A percentile compares a stretch with the other conserved stretches of the same genome.
Conservation (phyloP, 2,113 vertebrate species). For the Butastur rufipennis region DNA sequence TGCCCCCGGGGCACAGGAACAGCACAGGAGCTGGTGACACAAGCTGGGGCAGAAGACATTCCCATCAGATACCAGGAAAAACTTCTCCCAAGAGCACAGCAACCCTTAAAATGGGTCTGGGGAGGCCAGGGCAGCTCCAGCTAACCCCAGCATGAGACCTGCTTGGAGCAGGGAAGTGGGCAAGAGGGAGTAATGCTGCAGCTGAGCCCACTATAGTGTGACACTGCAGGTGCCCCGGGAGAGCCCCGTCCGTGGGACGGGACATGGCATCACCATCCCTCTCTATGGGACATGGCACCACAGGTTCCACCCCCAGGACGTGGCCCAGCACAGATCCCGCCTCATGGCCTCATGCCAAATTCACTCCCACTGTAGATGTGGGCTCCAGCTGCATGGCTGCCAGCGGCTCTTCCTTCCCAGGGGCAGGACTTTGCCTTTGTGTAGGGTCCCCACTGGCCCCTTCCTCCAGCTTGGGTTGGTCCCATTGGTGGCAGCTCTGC, state of each 20-base stretch:
- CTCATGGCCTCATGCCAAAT: fast-evolving
- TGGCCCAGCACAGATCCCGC: background rate
- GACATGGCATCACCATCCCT: background rate
- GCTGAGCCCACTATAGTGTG: background rate
- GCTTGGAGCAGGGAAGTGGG: background rate
- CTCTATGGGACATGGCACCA: background rate
- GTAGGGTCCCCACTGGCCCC: background rate
- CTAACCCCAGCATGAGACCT: fast-evolving
- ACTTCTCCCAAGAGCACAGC: background rate
- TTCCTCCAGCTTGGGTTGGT: background rate
- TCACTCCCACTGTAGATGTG: fast-evolving
- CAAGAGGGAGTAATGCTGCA: background rate
- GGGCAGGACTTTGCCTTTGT: no score
- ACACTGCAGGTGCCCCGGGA: background rate
- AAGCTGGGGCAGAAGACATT: background rate
- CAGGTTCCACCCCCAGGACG: fast-evolving
- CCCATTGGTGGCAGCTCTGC: background rate
- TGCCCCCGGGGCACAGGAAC: background rate
- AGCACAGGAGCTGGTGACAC: background rate
- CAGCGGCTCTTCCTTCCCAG: background rate
- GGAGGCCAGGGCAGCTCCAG: background rate
- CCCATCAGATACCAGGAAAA: background rate
- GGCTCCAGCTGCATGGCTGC: background rate
- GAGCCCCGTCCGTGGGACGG: background rate
- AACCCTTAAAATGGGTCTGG: background rate